These are phyloP conservation scores for Synergus itoensis DNA, from an alignment of 2,888 invertebrate species.

Conservation along the genomic window DNA sequence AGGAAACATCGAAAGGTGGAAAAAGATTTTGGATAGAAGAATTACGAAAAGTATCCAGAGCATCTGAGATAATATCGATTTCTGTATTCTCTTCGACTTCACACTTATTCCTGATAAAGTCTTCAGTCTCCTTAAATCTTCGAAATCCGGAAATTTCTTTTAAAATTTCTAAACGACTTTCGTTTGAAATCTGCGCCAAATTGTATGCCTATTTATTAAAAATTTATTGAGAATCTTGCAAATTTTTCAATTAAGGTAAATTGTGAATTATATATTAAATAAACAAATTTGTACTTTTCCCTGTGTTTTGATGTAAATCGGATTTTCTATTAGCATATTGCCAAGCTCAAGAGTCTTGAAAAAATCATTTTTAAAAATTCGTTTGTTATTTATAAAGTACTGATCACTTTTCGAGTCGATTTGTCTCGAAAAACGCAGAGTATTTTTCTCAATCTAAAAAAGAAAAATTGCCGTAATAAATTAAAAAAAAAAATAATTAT, in stretches of 20 bases:
- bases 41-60: neutral
- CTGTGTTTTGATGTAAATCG: neutral
- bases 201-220: neutral
- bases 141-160: neutral
- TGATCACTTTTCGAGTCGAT: neutral
- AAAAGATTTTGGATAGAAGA: neutral
- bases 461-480: neutral
- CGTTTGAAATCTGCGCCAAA: neutral
- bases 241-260: neutral
- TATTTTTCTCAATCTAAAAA: neutral
- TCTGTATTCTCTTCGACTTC: neutral
- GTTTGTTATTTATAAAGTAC: slow-evolving; percentile 3
- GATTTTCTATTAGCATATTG: neutral
- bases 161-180: neutral
- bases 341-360: neutral
- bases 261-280: neutral
- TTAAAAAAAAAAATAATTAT: neutral
- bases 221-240: neutral
- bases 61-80: neutral
- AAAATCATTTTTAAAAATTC: neutral
- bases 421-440: neutral
- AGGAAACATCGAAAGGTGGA: neutral
- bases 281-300: neutral
- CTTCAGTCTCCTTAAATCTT: neutral
- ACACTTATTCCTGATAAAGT: neutral